phyloP scores from a whole-genome alignment of 1,140 invertebrate genomes.

The Ctenoplectra terminalis region DNA sequence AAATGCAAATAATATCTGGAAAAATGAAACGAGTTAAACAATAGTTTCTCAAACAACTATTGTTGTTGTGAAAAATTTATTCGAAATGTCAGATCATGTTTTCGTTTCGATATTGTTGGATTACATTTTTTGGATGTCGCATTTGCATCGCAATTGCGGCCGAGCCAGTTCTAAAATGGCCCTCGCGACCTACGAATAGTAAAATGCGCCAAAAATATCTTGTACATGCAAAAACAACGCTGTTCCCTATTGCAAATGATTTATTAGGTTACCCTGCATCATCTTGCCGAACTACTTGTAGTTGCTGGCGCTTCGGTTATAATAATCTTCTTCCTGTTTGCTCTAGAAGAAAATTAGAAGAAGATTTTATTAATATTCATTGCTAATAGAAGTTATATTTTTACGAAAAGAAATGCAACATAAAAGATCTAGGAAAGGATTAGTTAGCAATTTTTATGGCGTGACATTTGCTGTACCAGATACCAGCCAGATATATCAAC shows the following conservation, averaged over 20 bases:
- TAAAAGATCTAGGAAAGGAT: not conserved
- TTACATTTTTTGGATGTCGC: not conserved
- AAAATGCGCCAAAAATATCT: conserved; percentile 58
- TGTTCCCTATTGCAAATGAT: not conserved
- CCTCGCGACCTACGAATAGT: conserved; percentile 62
- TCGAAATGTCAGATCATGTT: not conserved
- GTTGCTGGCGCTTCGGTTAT: not conserved
- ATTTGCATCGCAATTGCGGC: conserved; percentile 40
- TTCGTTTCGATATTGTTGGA: not conserved
- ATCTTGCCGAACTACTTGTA: not conserved
- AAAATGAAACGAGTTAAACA: not conserved
- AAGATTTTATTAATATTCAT: too few species aligned
- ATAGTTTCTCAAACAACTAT: too few species aligned
- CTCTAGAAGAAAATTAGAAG: not conserved
- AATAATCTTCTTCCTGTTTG: not conserved
- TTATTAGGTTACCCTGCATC: not conserved
- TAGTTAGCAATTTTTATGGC: not conserved
- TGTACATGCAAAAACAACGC: not conserved
- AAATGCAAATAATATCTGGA: not conserved
- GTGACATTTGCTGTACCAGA: too few species aligned
- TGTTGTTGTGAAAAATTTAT: not conserved
- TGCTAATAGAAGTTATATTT: too few species aligned
- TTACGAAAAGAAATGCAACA: not conserved
- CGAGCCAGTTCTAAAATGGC: conserved; percentile 57
- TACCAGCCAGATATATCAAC: not conserved